Conservation (phyloP, 37 sponge, comb jelly and placozoan genomes). For the Chondrilla cf. caribensis region DNA sequence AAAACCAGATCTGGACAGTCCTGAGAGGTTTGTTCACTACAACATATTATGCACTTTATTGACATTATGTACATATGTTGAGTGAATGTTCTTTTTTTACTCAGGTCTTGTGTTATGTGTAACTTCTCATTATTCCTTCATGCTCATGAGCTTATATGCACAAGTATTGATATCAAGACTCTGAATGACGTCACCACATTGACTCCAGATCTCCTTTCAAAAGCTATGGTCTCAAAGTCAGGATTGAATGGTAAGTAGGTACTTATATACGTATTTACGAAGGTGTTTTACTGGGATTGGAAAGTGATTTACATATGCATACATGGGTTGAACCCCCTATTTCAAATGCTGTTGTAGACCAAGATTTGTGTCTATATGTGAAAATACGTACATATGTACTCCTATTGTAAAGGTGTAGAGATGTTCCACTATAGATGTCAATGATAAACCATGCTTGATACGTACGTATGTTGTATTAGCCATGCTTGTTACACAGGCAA, state of each 20-base stretch:
- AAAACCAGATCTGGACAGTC: conserved; percentile 53
- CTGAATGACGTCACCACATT: conserved; percentile 54
- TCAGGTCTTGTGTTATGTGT: conserved; percentile 59
- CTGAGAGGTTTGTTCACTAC: conserved; percentile 61
- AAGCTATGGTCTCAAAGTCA: conserved; percentile 66
- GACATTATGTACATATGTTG: too few species aligned
- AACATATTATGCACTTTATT: too few species aligned
- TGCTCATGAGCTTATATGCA: conserved; percentile 74
- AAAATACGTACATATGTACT: too few species aligned
- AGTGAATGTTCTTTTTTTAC: background rate
- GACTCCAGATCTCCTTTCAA: conserved; percentile 41
- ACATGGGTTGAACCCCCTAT: too few species aligned
- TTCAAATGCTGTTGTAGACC: too few species aligned
- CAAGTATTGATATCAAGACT: conserved; percentile 72
- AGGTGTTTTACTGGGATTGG: background rate
- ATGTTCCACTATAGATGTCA: too few species aligned
- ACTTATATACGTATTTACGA: background rate
- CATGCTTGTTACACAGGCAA: too few species aligned
- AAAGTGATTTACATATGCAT: background rate
- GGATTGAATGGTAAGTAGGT: conserved; percentile 62
- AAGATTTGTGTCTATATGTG: too few species aligned
- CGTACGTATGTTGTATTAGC: too few species aligned
- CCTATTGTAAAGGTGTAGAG: too few species aligned
- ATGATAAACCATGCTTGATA: too few species aligned
- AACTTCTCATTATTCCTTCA: conserved; percentile 78